Evolutionary conservation across 2,797 vertebrate genomes (phyloP).

Genomic region (Acestrorhynchus altus): DNA sequence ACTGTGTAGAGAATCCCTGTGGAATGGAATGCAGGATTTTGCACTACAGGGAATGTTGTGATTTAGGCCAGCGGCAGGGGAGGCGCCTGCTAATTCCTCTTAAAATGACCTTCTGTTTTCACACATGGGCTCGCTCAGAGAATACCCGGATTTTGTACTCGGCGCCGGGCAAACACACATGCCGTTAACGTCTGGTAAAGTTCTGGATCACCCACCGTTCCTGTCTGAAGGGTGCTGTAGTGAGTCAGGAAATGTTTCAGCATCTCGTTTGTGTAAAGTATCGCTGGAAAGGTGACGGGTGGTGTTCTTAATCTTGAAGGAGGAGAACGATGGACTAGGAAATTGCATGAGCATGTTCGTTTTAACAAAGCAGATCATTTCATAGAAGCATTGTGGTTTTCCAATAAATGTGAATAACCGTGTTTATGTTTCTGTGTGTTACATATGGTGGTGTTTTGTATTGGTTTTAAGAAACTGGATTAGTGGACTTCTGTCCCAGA

Average conservation of each 20-base stretch:
- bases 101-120: too few species aligned
- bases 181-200: too few species aligned
- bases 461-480: background rate
- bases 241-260: constrained; percentile 13
- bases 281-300: background rate
- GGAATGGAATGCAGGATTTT: too few species aligned
- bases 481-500: background rate
- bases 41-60: too few species aligned
- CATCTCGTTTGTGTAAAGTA: constrained; percentile 11
- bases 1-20: too few species aligned
- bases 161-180: too few species aligned
- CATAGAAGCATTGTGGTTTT: background rate
- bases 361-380: background rate
- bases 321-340: background rate
- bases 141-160: too few species aligned
- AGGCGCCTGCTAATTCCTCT: too few species aligned
- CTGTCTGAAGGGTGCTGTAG: too few species aligned
- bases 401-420: background rate
- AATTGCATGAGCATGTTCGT: background rate
- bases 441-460: background rate
- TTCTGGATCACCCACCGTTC: too few species aligned
- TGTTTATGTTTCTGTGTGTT: background rate
- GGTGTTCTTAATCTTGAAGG: background rate
- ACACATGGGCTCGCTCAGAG: too few species aligned
- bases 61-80: too few species aligned